Base-by-base conservation (phyloP, 2,797 vertebrate species). In the Sylvilagus floridanus region DNA sequence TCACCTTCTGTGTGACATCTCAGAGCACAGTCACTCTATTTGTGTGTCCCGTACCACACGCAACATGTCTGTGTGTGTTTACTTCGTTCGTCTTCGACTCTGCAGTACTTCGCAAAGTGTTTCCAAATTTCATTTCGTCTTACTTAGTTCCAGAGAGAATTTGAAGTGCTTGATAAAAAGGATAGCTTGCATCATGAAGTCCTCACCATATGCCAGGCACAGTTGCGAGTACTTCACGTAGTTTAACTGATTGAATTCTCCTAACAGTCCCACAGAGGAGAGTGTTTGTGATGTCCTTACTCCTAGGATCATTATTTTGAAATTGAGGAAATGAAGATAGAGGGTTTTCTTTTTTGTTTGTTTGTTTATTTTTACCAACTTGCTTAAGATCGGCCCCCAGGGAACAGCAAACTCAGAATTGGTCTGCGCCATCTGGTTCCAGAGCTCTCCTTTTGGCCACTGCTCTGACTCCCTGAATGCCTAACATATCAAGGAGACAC, bases 141-240 rank as follows among this genome's bases (percentile, higher is more conserved):
- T 62, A 76, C 37, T 87, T 95, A 75, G 24, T 78, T 86, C 28
- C 54, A 95, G 72, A 92, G 73, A 95, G 72, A 60, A 90, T 72
- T 86, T 84, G 75, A 85, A 88, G 28, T 78, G 32, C 60, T 89
- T 77, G 63, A 42, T 88, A 84, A 87, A 90, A 96, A 88, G n/a
- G 84, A 83, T 57, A 52, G 26, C 82, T 83, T 76, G 92, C 5
- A 69, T 78, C 10, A 88, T 2, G 9, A 42, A 85, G 9, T 32
- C 47, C 88, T 52, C 85, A 87, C 54, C n/a, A 22, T 7, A 3
- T 26, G n/a, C 57, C 83, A 76, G 63, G 12, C 37, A 69, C 37
- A 35, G 1, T 68, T 79, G 62, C 83, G 78, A 91, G 19, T 22
- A 11, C 66, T 68, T 84, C 22, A 7, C 19, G 0, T 63, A 28